Percentiles rank a stretch among this genome's conserved stretches.
phyloP scores from a whole-genome alignment of 2,113 vertebrate genomes.

The Peromyscus leucopus region DNA sequence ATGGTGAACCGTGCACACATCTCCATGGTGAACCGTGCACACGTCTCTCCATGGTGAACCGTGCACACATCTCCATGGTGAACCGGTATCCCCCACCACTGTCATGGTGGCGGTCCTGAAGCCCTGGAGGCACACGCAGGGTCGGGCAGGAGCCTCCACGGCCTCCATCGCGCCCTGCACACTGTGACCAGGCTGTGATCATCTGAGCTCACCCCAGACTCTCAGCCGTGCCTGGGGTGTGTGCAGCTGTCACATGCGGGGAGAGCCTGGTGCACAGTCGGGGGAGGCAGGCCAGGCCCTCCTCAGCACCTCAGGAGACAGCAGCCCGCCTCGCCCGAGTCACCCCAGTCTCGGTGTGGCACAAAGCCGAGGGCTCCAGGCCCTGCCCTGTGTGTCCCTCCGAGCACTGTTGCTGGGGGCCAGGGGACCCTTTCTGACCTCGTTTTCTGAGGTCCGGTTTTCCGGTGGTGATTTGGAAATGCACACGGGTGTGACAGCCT shows the following conservation, averaged over 20 bases:
- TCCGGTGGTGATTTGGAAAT: background rate
- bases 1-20: no score
- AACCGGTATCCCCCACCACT: background rate
- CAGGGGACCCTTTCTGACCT: no score
- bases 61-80: no score
- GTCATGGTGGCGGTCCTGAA: background rate
- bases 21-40: no score
- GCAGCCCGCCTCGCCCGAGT: no score
- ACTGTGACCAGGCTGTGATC: background rate
- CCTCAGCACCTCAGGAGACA: background rate
- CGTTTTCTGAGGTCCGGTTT: background rate
- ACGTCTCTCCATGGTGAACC: no score
- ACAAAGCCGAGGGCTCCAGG: background rate
- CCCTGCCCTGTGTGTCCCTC: background rate
- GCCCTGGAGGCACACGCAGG: background rate
- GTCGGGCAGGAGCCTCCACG: no score
- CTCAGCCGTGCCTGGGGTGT: no score
- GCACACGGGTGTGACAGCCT: background rate
- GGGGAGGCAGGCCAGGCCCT: background rate
- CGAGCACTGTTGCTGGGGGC: background rate
- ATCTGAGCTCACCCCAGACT: background rate
- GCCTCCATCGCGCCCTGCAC: background rate
- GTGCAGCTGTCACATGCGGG: background rate
- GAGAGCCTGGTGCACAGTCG: no score
- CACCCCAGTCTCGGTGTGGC: no score